Conservation (phyloP, 92 coral and sea anemone genomes). For the Epizoanthus stellaris region DNA sequence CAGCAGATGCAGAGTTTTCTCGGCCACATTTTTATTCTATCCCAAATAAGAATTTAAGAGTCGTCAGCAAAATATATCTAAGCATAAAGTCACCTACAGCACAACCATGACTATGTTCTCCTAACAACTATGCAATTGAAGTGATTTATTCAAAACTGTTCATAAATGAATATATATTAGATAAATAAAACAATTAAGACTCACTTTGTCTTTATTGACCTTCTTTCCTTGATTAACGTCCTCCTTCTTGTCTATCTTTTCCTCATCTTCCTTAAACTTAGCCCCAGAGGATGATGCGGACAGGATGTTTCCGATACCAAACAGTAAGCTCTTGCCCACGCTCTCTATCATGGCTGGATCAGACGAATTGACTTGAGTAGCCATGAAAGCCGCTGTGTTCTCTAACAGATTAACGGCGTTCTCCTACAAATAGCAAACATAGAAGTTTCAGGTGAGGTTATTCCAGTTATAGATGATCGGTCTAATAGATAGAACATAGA, state of each 20-base stretch:
- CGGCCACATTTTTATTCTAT: constrained; percentile 72
- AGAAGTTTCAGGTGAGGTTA: neutral
- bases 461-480: too few species aligned
- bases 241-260: constrained; percentile 13
- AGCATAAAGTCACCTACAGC: too few species aligned
- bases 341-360: constrained; percentile 72
- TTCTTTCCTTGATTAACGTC: constrained; percentile 37
- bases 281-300: constrained; percentile 73
- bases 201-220: constrained; percentile 57
- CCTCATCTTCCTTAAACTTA: constrained; percentile 40
- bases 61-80: neutral
- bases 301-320: constrained; percentile 83
- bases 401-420: constrained; percentile 76
- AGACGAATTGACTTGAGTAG: constrained; percentile 54
- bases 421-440: constrained; percentile 48
- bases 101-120: too few species aligned
- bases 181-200: neutral
- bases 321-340: constrained; percentile 82
- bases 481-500: too few species aligned
- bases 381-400: constrained; percentile 80
- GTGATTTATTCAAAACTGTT: too few species aligned
- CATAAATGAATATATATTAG: too few species aligned
- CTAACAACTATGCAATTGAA: too few species aligned
- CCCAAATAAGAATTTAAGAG: neutral
- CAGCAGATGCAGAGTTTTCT: constrained; percentile 72